phyloP scores from a whole-genome alignment of 2,113 vertebrate genomes.

The Ariopsis seemanni region DNA sequence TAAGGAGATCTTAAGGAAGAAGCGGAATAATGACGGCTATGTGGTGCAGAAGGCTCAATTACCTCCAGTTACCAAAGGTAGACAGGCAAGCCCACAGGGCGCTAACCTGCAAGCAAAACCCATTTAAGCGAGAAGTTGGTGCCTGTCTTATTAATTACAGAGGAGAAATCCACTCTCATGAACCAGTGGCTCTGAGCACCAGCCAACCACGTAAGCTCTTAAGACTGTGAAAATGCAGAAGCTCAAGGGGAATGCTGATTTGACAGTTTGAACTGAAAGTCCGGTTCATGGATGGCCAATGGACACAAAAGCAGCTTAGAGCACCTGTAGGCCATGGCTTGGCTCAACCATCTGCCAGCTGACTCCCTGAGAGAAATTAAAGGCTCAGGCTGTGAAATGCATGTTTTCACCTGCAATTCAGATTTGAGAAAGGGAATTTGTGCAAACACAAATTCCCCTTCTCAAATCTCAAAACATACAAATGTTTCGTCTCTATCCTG shows the following conservation, averaged over 20 bases:
- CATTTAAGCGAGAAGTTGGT: slow-evolving; percentile 50
- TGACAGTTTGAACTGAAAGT: slow-evolving; percentile 30
- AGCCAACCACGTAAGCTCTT: slow-evolving; percentile 53
- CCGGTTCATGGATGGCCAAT: slow-evolving; percentile 31
- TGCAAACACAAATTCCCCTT: background rate
- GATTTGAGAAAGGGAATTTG: slow-evolving; percentile 4
- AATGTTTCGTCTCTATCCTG: background rate
- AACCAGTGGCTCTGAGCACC: slow-evolving; percentile 13
- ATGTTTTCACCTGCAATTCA: slow-evolving; percentile 9
- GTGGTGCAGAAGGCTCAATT: slow-evolving; percentile 55
- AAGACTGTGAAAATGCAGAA: slow-evolving; percentile 45
- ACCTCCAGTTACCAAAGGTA: slow-evolving; percentile 48
- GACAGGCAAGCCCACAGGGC: slow-evolving; percentile 40
- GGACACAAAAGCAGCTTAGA: slow-evolving; percentile 17
- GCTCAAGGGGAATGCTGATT: slow-evolving; percentile 52
- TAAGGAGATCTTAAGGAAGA: slow-evolving; percentile 53
- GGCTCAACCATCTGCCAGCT: slow-evolving; percentile 19
- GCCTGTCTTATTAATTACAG: slow-evolving; percentile 56
- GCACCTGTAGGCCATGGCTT: slow-evolving; percentile 22
- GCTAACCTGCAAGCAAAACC: slow-evolving; percentile 52
- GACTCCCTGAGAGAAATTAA: slow-evolving; percentile 36
- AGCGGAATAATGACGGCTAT: slow-evolving; percentile 39
- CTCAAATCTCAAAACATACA: background rate
- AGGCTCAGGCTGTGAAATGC: slow-evolving; percentile 1
- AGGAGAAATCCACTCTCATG: slow-evolving; percentile 39